These are phyloP conservation scores for Cantharis flavilabris DNA, from an alignment of 2,888 invertebrate genomes.

Conservation along the genomic window DNA sequence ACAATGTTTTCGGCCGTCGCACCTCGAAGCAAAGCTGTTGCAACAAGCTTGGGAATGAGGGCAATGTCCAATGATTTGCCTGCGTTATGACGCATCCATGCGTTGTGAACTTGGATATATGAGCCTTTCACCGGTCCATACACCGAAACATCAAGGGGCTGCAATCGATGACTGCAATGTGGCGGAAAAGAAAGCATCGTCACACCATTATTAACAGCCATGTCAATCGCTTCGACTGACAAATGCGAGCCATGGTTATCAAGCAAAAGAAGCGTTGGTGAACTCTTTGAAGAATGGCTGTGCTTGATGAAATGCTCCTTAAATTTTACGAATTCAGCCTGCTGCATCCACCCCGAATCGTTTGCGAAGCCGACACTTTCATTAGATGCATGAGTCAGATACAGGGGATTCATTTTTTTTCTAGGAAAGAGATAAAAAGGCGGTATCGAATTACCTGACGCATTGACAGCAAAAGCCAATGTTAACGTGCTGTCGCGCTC, in stretches of 20 bases:
- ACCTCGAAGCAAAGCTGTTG: background rate
- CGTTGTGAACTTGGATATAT: too few relatives aligned
- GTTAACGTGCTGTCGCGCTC: too few relatives aligned
- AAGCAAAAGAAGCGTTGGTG: conserved; percentile 19
- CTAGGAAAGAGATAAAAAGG: conserved; percentile 36
- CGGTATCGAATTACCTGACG: conserved; percentile 32
- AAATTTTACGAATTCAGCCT: too few relatives aligned
- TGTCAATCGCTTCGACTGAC: conserved; percentile 8
- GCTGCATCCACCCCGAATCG: too few relatives aligned
- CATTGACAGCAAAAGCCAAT: conserved; percentile 24
- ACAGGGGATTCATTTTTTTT: conserved; percentile 14
- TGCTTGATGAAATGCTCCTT: background rate
- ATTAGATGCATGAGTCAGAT: too few relatives aligned
- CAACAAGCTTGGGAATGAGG: background rate
- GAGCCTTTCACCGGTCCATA: too few relatives aligned
- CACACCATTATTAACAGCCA: too few relatives aligned
- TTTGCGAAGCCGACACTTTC: too few relatives aligned
- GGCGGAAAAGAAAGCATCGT: too few relatives aligned
- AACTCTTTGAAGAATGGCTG: background rate
- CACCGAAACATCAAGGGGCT: conserved; percentile 3
- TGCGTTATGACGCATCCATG: background rate
- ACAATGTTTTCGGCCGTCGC: conserved; percentile 1
- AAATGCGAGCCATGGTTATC: conserved; percentile 16
- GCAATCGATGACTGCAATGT: too few relatives aligned
- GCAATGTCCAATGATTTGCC: background rate